Percentiles rank a stretch among this genome's conserved stretches.
Conservation (phyloP, 64 coral and sea anemone species). For the Montipora capricornis region DNA sequence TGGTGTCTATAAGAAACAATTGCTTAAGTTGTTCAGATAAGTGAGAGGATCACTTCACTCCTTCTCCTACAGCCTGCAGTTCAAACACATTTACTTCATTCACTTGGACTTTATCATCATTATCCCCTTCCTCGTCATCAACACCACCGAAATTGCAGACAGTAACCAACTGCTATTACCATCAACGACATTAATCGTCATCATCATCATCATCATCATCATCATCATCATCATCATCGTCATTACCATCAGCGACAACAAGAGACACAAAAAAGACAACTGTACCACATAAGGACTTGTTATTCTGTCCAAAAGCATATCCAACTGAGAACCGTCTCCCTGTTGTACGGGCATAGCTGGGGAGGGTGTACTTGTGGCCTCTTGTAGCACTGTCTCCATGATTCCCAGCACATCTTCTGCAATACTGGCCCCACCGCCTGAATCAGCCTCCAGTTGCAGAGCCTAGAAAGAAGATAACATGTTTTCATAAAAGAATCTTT, state of each 20-base stretch:
- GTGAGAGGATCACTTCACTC: too few species aligned
- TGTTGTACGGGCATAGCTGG: conserved; percentile 68
- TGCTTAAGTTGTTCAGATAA: too few species aligned
- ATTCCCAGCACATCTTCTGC: conserved; percentile 95
- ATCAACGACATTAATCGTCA: not conserved
- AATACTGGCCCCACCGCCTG: conserved; percentile 79
- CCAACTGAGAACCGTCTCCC: conserved; percentile 88
- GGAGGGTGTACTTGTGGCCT: conserved; percentile 77
- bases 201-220: not conserved
- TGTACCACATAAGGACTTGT: conserved; percentile 96
- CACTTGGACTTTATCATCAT: too few species aligned
- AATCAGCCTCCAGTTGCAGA: conserved; percentile 90
- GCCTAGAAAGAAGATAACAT: conserved; percentile 41
- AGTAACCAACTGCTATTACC: too few species aligned
- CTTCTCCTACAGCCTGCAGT: too few species aligned
- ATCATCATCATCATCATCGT: not conserved
- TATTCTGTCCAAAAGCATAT: conserved; percentile 96
- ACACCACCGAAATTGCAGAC: too few species aligned
- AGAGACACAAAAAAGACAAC: not conserved
- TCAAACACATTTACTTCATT: too few species aligned
- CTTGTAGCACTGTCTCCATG: conserved; percentile 95
- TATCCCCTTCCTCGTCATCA: too few species aligned
- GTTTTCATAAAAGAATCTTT: not conserved
- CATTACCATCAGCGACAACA: not conserved
- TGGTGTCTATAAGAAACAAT: too few species aligned